Base-by-base conservation (phyloP, 2,888 invertebrate species). In the Machimus rusticus region DNA sequence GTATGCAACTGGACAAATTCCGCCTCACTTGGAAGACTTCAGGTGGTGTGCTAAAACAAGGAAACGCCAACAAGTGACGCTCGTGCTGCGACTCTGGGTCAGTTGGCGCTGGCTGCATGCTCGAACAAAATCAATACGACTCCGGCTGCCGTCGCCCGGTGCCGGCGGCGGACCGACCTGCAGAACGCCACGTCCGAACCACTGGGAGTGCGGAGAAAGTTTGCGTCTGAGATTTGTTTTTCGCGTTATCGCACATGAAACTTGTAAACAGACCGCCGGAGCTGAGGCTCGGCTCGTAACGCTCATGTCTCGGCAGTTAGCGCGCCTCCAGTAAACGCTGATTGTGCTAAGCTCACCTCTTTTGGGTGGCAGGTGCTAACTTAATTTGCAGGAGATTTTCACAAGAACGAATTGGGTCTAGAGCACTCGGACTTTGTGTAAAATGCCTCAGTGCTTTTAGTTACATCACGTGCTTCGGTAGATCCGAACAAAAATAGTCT, bases 11-110 rank as follows among this genome's bases (percentile, higher is more conserved):
- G 51, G 16, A 82, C 57, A 57, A n/a, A 43, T n/a, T 19, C 31
- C 34, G 43, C 31, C 37, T 57, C 82, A 82, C 57, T 82, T 82
- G 31, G 82, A 82, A 31, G 82, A 55, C 82, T 82, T 82, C 82
- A 82, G 51, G 82, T 78, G 78, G 23, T 78, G 76, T 76, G 46
- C 5, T 46, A 43, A 43, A 16, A 78, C 46, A 78, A 78, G 78
- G 51, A 46, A 43, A 78, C 39, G 43, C 37, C 46, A 23, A 78
- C 78, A 78, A 78, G 78, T 78, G 78, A 78, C 37, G 78, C 46
- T 78, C 16, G 46, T 43, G 39, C 19, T 28, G 28, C 37, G 78
- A 43, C 43, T 78, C 43, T 78, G 78, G 78, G 78, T 78, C 78
- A 78, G 23, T 78, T 19, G 39, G 78, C 16, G 39, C 23, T 39